Conservation (phyloP, 2,113 vertebrate genomes). For the Mesoclemmys tuberculata region DNA sequence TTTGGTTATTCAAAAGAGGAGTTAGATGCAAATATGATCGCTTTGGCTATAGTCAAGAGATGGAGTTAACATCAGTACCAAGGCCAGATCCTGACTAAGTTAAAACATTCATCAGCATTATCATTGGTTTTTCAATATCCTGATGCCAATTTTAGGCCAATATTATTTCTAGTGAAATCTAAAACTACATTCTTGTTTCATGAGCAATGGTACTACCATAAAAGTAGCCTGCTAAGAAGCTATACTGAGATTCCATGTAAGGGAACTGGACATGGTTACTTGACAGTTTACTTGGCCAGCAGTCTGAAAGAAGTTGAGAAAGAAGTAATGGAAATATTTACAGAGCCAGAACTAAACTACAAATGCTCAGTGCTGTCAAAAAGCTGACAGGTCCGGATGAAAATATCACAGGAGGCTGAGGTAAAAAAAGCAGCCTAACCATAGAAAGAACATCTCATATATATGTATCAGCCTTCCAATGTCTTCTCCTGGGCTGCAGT, state of each 20-base stretch:
- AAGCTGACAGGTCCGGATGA: neutral
- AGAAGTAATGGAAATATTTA: neutral
- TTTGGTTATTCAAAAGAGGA: neutral
- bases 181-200: neutral
- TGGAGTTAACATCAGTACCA: neutral
- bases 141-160: no score
- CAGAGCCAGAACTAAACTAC: neutral
- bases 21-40: neutral
- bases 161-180: neutral
- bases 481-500: no score
- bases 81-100: conserved; percentile 16
- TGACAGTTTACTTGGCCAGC: neutral
- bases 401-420: neutral
- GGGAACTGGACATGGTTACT: rapidly evolving
- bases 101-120: neutral
- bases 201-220: neutral
- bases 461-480: neutral
- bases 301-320: neutral
- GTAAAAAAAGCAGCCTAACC: neutral
- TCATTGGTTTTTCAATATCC: neutral
- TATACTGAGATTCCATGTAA: neutral
- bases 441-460: neutral
- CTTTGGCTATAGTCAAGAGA: neutral
- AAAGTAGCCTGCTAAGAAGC: neutral
- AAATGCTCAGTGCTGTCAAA: neutral